These are phyloP conservation scores for Lates japonicus DNA, from an alignment of 2,797 vertebrate species.

Conservation along the genomic window DNA sequence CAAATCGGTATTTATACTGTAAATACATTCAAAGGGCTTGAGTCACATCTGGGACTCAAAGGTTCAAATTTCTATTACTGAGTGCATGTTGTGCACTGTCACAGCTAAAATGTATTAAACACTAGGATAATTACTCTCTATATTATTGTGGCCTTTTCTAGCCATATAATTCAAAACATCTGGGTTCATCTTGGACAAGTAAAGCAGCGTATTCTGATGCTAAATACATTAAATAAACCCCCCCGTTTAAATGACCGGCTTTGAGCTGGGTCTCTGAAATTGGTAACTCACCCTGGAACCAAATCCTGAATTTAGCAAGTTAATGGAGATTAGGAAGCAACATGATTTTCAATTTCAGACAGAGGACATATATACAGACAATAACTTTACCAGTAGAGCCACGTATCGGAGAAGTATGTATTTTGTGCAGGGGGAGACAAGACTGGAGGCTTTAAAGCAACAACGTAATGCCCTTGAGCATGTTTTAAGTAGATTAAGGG, in stretches of 20 bases:
- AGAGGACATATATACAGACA: neutral
- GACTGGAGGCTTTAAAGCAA: constrained; percentile 25
- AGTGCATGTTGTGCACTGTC: constrained; percentile 1
- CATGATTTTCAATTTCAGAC: constrained; percentile 56
- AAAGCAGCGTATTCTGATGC: constrained; percentile 8
- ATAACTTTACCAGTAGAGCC: constrained; percentile 16
- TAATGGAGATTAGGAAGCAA: constrained; percentile 61
- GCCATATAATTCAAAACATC: neutral
- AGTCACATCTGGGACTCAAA: constrained; percentile 18
- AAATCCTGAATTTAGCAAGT: constrained; percentile 51
- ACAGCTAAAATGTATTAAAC: constrained; percentile 9
- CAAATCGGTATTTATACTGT: constrained; percentile 53
- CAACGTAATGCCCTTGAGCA: constrained; percentile 45
- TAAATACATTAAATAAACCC: constrained; percentile 3
- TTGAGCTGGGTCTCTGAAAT: constrained; percentile 34
- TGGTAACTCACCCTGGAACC: constrained; percentile 57
- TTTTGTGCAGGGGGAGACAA: constrained; percentile 6
- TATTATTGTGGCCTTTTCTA: constrained; percentile 9
- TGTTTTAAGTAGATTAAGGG: constrained; percentile 57
- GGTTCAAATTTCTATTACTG: constrained; percentile 43
- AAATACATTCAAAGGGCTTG: constrained; percentile 40
- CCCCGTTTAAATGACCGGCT: neutral
- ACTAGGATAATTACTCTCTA: constrained; percentile 1
- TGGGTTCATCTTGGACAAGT: neutral
- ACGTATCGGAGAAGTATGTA: constrained; percentile 13